Percentiles rank a stretch among this genome's conserved stretches.
These are phyloP conservation scores for Muscicapa striata DNA, from an alignment of 2,797 vertebrate species.

Conservation along the genomic window DNA sequence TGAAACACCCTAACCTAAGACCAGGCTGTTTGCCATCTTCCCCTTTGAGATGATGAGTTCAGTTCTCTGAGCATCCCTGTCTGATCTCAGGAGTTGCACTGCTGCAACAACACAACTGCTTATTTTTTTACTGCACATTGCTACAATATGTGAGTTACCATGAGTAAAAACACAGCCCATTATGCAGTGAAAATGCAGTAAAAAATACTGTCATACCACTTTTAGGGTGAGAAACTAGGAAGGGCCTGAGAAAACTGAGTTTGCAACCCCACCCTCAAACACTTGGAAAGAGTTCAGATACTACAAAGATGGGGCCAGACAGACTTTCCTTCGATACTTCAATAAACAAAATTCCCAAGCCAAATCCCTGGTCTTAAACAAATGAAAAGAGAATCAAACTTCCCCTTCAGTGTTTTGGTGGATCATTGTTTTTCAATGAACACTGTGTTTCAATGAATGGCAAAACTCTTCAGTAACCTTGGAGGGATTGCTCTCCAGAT, in stretches of 20 bases:
- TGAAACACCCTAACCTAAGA: not conserved
- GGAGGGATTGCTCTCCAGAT: conserved; percentile 13
- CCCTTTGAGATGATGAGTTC: not conserved
- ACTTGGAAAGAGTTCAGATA: conserved; percentile 33
- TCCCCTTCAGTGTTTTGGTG: conserved; percentile 31
- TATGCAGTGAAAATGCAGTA: not conserved
- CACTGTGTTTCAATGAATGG: not conserved
- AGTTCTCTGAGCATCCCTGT: not conserved
- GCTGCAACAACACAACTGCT: not conserved
- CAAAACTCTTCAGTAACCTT: conserved; percentile 13
- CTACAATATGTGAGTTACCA: not conserved
- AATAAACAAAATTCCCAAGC: conserved; percentile 38
- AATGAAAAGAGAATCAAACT: conserved; percentile 34
- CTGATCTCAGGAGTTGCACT: not conserved
- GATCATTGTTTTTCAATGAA: conserved; percentile 47
- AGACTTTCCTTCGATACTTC: not conserved
- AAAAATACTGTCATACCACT: not conserved
- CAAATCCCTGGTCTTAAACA: conserved; percentile 34
- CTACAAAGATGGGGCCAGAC: conserved; percentile 16
- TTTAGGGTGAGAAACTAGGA: conserved; percentile 2
- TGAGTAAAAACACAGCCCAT: not conserved
- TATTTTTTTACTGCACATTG: not conserved
- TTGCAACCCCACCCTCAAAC: conserved; percentile 31
- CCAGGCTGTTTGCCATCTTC: not conserved
- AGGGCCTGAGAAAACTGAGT: not conserved